Base-by-base conservation (phyloP, 2,888 invertebrate species). In the Tachina fera region DNA sequence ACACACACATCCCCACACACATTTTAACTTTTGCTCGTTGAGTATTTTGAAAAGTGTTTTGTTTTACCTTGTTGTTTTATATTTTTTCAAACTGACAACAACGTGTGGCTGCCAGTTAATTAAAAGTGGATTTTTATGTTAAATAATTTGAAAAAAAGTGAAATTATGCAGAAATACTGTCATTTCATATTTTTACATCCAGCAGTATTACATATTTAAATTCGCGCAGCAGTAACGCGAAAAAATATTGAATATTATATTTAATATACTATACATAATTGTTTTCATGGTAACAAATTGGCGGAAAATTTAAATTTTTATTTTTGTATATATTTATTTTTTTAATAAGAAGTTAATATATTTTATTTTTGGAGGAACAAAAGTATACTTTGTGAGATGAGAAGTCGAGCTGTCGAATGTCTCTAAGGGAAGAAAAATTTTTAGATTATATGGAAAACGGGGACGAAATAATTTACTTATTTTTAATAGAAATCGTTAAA, bases 31-130 rank as follows among this genome's bases (percentile, higher is more conserved):
- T 75, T 13, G 45, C n/a, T 49, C 70, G 22, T 47, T 31, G n/a
- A 39, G n/a, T 61, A 60, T 45, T 31, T 75, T 53, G 31, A 56
- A 31, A 45, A 53, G 43, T 75, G 19, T 22, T 43, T 53, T 22
- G 9, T 19, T 60, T 31, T 58, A 47, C 61, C 61, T 71, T 61
- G 45, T 71, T 6, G 1, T 31, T 31, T 6, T 31, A 31, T 31
- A 22, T 31, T 31, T 63, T 74, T 67, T 51, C 10, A 13, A 78
- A 74, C 47, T 77, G 81, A 81, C 72, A 81, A 81, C 72, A 81
- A 67, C 68, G 77, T 77, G 60, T 74, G 84, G 77, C 77, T 85
- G 77, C 47, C 74, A 63, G 71, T 81, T 85, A 85, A 85, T 85
- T 81, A 84, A 76, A 77, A 81, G 53, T 61, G 76, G 67, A 74